A percentile compares a stretch with the other conserved stretches of the same genome.
These are phyloP conservation scores for Petrocephalus microphthalmus DNA, from an alignment of 2,113 vertebrate genomes.

Conservation along the genomic window DNA sequence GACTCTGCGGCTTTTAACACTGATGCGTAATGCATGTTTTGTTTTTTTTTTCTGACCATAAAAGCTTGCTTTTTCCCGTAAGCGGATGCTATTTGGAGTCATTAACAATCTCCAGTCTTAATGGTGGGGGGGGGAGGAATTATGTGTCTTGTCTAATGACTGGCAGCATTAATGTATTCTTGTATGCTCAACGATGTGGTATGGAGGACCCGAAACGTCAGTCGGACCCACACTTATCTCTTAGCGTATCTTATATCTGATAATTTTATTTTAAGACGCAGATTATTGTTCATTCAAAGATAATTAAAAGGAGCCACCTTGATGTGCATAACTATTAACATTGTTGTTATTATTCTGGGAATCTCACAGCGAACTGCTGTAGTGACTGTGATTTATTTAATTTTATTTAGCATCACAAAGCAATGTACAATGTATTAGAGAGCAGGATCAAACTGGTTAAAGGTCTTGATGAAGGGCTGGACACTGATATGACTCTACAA, in stretches of 20 bases:
- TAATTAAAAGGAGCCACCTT: neutral
- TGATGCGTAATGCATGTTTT: neutral
- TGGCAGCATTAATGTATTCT: neutral
- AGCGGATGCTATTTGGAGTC: neutral
- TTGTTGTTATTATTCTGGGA: neutral
- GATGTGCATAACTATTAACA: neutral
- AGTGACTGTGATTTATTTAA: neutral
- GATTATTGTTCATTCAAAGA: neutral
- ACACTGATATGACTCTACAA: neutral
- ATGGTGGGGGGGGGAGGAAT: neutral
- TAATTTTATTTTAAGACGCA: neutral
- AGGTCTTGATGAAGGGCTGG: neutral
- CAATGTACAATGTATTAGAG: neutral
- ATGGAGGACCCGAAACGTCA: neutral
- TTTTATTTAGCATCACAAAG: neutral
- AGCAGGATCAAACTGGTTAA: neutral
- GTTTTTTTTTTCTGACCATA: neutral
- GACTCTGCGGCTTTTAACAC: neutral
- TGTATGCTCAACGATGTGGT: neutral
- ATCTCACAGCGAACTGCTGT: neutral
- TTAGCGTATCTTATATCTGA: neutral
- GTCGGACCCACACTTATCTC: neutral
- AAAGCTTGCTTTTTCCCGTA: conserved; percentile 2
- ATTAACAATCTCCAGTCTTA: neutral
- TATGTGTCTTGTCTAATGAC: neutral